Evolutionary conservation across 2,797 vertebrate genomes (phyloP).

Genomic region (Sylvilagus floridanus): DNA sequence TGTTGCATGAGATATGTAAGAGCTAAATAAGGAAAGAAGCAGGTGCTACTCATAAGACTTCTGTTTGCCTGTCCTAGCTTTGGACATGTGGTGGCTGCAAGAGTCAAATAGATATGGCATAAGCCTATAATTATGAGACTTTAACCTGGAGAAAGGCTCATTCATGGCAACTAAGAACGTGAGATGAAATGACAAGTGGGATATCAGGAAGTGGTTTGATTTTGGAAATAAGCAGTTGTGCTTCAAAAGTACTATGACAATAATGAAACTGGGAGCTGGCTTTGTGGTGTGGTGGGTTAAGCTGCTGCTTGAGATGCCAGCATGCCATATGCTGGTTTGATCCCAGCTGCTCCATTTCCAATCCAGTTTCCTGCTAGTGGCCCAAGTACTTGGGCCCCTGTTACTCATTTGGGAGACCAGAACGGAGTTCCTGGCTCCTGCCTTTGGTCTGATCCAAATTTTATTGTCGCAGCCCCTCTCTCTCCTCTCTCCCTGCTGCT

Average conservation of each 20-base stretch:
- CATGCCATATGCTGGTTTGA: too few relatives aligned
- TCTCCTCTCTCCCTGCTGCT: too few relatives aligned
- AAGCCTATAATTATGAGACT: conserved; percentile 39
- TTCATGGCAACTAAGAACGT: not conserved
- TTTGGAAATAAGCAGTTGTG: not conserved
- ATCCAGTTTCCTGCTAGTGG: too few relatives aligned
- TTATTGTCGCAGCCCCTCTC: too few relatives aligned
- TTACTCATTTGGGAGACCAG: too few relatives aligned
- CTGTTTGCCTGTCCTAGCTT: not conserved
- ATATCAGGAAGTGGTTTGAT: conserved; percentile 57
- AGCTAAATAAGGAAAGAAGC: not conserved
- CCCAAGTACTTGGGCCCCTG: too few relatives aligned
- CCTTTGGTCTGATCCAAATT: too few relatives aligned
- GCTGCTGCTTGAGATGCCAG: too few relatives aligned
- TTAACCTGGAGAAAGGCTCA: not conserved
- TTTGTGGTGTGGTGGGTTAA: too few relatives aligned
- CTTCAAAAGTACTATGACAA: not conserved
- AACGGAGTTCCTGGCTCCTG: too few relatives aligned
- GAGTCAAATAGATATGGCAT: not conserved
- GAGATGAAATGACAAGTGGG: conserved; percentile 40
- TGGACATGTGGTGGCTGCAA: not conserved
- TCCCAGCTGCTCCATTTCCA: too few relatives aligned
- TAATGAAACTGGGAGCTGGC: too few relatives aligned
- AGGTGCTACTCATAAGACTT: not conserved
- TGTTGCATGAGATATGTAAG: not conserved